These are phyloP conservation scores for Anneissia japonica DNA, from an alignment of 35 echinoderm and acorn worm genomes.

Conservation along the genomic window DNA sequence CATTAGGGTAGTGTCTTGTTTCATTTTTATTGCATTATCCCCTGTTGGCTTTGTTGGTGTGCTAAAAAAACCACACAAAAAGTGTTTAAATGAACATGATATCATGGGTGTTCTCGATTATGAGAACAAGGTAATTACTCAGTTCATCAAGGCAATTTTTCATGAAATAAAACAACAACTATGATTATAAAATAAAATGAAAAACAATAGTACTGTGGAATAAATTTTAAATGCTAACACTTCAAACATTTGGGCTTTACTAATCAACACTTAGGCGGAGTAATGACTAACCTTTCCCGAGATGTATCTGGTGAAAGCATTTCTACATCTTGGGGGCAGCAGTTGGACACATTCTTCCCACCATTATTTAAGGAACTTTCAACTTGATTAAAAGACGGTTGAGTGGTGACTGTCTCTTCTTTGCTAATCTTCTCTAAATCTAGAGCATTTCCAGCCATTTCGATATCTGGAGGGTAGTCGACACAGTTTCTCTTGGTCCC, in stretches of 20 bases:
- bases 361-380: background rate
- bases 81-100: no score
- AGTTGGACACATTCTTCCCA: background rate
- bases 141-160: no score
- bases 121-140: no score
- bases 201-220: no score
- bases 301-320: background rate
- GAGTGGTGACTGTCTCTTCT: background rate
- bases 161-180: no score
- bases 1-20: background rate
- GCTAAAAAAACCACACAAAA: no score
- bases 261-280: no score
- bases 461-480: background rate
- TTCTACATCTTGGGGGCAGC: background rate
- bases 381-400: background rate
- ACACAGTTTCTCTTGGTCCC: background rate
- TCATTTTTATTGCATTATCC: background rate
- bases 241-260: no score
- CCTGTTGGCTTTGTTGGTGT: background rate
- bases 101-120: no score
- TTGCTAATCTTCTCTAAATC: background rate
- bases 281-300: background rate
- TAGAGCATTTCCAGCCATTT: background rate
- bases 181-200: no score
- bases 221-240: no score